A percentile compares a stretch with the other conserved stretches of the same genome.
Conservation (phyloP, 2,113 vertebrate genomes). For the Microcebus murinus region DNA sequence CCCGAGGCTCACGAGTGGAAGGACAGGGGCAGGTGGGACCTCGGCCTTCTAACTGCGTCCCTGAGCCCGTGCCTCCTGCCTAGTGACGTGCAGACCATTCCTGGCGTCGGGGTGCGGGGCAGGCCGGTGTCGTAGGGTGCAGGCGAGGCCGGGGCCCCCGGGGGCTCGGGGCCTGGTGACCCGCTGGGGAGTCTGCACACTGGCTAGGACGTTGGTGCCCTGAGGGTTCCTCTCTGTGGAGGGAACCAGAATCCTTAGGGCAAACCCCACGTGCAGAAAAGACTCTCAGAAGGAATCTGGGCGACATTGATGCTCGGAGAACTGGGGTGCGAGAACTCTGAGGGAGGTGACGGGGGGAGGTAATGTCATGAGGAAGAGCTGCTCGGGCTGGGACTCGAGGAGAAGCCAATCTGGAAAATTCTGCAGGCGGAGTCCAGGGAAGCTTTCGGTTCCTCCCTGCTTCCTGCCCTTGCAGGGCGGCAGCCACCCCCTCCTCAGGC, state of each 20-base stretch:
- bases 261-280: neutral
- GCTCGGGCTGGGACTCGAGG: neutral
- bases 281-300: neutral
- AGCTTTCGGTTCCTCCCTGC: neutral
- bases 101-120: neutral
- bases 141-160: neutral
- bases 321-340: accelerated
- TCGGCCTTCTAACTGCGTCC: no score
- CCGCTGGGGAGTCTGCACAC: accelerated
- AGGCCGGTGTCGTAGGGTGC: neutral
- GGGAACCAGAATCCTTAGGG: neutral
- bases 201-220: neutral
- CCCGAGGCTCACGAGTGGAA: accelerated
- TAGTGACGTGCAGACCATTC: neutral
- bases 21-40: neutral
- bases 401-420: neutral
- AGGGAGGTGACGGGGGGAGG: accelerated
- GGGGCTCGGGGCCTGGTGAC: neutral
- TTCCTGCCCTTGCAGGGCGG: no score
- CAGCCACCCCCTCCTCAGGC: neutral
- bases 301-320: neutral
- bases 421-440: neutral
- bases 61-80: accelerated
- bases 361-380: accelerated
- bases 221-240: neutral